Conservation (phyloP, 2,797 vertebrate genomes). For the Toxotes lorentzi region DNA sequence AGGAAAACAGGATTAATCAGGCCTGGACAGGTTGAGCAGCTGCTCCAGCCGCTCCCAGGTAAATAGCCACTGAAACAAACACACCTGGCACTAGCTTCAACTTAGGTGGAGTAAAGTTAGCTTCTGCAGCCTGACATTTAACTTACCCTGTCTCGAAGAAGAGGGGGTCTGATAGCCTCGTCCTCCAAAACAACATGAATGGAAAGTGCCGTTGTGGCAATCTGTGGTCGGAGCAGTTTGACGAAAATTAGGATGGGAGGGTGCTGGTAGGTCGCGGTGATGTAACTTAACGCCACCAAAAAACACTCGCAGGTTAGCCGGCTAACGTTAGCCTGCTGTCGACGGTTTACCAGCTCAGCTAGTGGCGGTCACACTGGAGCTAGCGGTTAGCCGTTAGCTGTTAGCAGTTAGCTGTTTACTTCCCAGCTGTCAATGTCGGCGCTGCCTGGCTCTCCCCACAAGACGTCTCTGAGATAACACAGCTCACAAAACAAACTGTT, state of each 20-base stretch:
- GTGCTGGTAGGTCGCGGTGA: slow-evolving; percentile 30
- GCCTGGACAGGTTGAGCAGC: slow-evolving; percentile 51
- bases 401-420: slow-evolving; percentile 70
- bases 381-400: slow-evolving; percentile 61
- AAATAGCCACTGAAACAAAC: slow-evolving; percentile 1
- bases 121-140: slow-evolving; percentile 5
- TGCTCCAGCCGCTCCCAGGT: slow-evolving; percentile 68
- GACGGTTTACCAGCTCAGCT: slow-evolving; percentile 16
- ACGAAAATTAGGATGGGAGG: not conserved
- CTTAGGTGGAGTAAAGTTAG: slow-evolving; percentile 51
- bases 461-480: not conserved
- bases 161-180: slow-evolving; percentile 26
- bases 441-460: slow-evolving; percentile 12
- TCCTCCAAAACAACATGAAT: slow-evolving; percentile 77
- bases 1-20: slow-evolving; percentile 20
- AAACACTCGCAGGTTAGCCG: slow-evolving; percentile 48
- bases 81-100: slow-evolving; percentile 55
- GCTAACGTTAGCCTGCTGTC: slow-evolving; percentile 56
- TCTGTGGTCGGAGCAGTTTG: slow-evolving; percentile 14
- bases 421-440: slow-evolving; percentile 72
- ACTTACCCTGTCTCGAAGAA: slow-evolving; percentile 68
- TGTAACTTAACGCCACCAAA: slow-evolving; percentile 42
- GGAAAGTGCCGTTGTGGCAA: slow-evolving; percentile 52
- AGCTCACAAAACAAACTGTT: not conserved
- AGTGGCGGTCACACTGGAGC: slow-evolving; percentile 11